phyloP scores from a whole-genome alignment of 2,113 vertebrate genomes.

The Callospermophilus lateralis region DNA sequence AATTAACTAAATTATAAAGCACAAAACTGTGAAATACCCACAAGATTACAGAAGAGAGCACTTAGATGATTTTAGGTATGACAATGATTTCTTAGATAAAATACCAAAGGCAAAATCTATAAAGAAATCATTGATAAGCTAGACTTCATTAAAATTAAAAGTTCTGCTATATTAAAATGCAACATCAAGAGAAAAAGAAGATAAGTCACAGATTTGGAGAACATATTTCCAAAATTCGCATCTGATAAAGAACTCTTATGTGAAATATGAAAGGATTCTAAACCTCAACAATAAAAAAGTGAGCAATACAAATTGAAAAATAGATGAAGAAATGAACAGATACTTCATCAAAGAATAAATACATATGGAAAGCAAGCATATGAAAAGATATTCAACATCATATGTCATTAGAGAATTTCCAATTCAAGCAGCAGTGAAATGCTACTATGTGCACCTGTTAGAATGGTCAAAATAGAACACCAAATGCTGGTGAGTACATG shows the following conservation, averaged over 20 bases:
- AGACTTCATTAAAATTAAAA: neutral
- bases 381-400: neutral
- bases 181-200: neutral
- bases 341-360: neutral
- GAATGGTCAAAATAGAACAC: neutral
- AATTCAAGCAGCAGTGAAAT: neutral
- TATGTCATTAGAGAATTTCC: neutral
- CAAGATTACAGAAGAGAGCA: too few species aligned
- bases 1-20: neutral
- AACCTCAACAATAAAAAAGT: neutral
- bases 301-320: neutral
- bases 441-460: neutral
- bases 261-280: neutral
- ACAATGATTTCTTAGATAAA: neutral
- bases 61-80: neutral
- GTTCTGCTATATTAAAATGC: neutral
- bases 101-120: neutral
- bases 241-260: too few species aligned
- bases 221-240: neutral
- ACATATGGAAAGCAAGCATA: neutral
- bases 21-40: too few species aligned
- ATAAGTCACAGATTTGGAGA: neutral
- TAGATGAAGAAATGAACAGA: neutral
- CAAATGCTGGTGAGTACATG: too few species aligned
- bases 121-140: neutral